These are phyloP conservation scores for Echinops telfairi DNA, from an alignment of 2,113 vertebrate genomes.

Conservation along the genomic window DNA sequence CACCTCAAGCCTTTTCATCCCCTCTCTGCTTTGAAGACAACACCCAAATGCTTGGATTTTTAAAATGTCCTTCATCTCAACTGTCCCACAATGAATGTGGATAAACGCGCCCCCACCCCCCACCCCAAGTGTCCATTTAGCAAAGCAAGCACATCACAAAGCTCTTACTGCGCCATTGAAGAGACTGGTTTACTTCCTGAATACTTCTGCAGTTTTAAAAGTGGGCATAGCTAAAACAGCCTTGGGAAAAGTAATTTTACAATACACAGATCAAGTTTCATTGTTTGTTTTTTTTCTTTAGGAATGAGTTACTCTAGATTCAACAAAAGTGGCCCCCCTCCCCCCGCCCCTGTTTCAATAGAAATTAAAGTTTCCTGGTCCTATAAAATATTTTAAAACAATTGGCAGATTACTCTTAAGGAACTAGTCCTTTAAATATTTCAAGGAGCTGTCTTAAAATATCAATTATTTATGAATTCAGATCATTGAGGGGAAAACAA, in stretches of 20 bases:
- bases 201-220: background rate
- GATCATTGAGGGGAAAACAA: slow-evolving; percentile 34
- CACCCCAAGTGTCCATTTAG: background rate
- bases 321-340: slow-evolving; percentile 13
- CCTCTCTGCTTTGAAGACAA: slow-evolving; percentile 12
- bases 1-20: background rate
- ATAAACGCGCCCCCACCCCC: background rate
- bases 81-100: background rate
- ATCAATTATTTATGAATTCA: slow-evolving; percentile 44
- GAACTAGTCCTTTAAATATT: slow-evolving; percentile 31
- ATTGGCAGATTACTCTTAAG: slow-evolving; percentile 16
- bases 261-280: slow-evolving; percentile 62
- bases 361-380: slow-evolving; percentile 44
- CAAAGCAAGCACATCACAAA: background rate
- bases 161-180: background rate
- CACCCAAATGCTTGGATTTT: background rate
- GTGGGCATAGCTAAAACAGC: slow-evolving; percentile 1
- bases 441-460: slow-evolving; percentile 13
- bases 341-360: background rate
- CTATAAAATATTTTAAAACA: slow-evolving; percentile 36
- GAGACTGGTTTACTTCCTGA: slow-evolving; percentile 1
- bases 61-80: slow-evolving; percentile 7
- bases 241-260: slow-evolving; percentile 40
- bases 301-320: slow-evolving; percentile 23
- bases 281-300: slow-evolving; percentile 64